These are phyloP conservation scores for Megaptera novaeangliae DNA, from an alignment of 2,113 vertebrate genomes.

Conservation along the genomic window DNA sequence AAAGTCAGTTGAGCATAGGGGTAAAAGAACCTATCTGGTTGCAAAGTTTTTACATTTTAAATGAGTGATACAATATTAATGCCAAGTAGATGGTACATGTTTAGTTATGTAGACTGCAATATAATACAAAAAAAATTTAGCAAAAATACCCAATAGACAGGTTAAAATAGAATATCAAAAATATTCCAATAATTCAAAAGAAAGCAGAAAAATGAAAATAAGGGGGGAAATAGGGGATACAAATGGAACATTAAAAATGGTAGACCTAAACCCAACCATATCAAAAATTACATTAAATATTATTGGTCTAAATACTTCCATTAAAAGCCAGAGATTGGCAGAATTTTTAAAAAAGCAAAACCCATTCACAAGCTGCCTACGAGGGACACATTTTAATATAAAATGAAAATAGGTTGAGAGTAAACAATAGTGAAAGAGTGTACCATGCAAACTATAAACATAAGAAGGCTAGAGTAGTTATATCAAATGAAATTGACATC, in stretches of 20 bases:
- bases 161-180: neutral
- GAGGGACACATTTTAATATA: neutral
- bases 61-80: neutral
- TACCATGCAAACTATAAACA: neutral
- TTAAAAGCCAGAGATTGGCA: neutral
- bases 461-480: neutral
- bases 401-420: neutral
- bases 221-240: neutral
- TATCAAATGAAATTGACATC: too few species aligned
- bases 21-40: neutral
- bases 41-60: neutral
- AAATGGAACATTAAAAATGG: neutral
- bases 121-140: neutral
- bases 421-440: neutral
- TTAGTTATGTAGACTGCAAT: neutral
- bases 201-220: neutral
- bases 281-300: neutral
- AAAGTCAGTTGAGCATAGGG: neutral
- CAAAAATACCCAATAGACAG: neutral
- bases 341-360: neutral
- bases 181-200: neutral
- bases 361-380: neutral
- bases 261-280: neutral
- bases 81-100: neutral
- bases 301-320: neutral